Evolutionary conservation across 2,888 invertebrate genomes (phyloP).

Genomic region (Nomada fucata): DNA sequence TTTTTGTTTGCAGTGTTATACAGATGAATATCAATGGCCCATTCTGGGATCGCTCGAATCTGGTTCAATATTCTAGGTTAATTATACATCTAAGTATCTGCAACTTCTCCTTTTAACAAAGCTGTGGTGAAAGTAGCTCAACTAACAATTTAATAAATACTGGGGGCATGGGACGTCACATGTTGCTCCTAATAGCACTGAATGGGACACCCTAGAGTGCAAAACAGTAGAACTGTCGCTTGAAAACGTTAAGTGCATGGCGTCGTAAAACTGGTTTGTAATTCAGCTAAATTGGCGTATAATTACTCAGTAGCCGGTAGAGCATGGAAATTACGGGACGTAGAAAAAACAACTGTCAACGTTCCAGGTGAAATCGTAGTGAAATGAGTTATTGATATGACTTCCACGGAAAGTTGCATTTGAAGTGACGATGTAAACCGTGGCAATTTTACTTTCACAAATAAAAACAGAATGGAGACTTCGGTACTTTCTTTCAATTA

Average conservation of each 20-base stretch:
- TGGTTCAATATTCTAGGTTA: constrained; percentile 24
- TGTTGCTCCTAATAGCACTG: constrained; percentile 13
- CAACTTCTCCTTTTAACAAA: constrained; percentile 8
- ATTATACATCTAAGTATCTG: not conserved
- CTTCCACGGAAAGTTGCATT: not conserved
- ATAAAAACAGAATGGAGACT: not conserved
- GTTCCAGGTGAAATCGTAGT: constrained; percentile 25
- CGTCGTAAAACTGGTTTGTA: not conserved
- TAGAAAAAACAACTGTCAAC: constrained; percentile 36
- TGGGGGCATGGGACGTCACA: not conserved
- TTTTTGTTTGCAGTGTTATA: not conserved
- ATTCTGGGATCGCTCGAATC: not conserved
- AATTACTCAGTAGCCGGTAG: constrained; percentile 36
- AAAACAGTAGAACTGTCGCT: not conserved
- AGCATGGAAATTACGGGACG: constrained; percentile 37
- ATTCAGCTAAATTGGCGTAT: constrained; percentile 31
- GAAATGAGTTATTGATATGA: constrained; percentile 30
- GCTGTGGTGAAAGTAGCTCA: constrained; percentile 25
- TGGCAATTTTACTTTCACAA: constrained; percentile 13
- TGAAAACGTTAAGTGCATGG: constrained; percentile 12
- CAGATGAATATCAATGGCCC: not conserved
- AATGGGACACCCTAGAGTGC: constrained; percentile 18
- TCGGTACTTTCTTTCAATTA: not conserved
- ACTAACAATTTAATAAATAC: constrained; percentile 1
- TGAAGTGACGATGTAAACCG: not conserved